Evolutionary conservation across 2,113 vertebrate genomes (phyloP).

Genomic region (Xyrauchen texanus): DNA sequence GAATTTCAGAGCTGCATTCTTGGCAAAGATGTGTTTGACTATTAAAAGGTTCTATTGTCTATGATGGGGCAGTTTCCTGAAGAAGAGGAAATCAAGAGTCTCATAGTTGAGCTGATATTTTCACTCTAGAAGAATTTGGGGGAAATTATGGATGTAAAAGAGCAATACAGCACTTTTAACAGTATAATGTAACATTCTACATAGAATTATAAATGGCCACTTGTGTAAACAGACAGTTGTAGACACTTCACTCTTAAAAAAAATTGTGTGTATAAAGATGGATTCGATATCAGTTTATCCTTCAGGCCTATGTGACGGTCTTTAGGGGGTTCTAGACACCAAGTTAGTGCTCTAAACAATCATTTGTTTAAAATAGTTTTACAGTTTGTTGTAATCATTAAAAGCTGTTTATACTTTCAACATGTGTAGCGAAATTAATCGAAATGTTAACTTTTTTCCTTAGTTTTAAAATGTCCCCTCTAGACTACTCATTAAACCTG

Average conservation of each 20-base stretch:
- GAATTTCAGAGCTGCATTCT: conserved; percentile 52
- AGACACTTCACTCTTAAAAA: not conserved
- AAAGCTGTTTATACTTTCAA: not conserved
- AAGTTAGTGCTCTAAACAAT: not conserved
- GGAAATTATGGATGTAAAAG: conserved; percentile 18
- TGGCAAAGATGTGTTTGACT: conserved; percentile 49
- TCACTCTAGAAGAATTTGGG: conserved; percentile 30
- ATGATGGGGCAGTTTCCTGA: conserved; percentile 44
- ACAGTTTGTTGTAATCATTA: not conserved
- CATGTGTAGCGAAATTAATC: too few relatives aligned
- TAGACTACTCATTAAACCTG: too few relatives aligned
- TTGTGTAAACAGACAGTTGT: not conserved
- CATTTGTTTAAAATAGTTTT: not conserved
- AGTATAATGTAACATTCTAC: not conserved
- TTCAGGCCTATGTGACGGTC: not conserved
- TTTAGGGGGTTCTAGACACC: not conserved
- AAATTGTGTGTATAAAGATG: not conserved
- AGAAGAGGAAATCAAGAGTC: conserved; percentile 33
- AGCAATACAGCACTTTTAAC: not conserved
- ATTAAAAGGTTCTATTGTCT: conserved; percentile 59
- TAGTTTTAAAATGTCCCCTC: too few relatives aligned
- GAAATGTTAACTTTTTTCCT: too few relatives aligned
- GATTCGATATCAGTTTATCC: not conserved
- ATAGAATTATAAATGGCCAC: not conserved
- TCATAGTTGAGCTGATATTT: conserved; percentile 19